Evolutionary conservation across 2,113 vertebrate genomes (phyloP).

Genomic region (Serilophus lunatus): DNA sequence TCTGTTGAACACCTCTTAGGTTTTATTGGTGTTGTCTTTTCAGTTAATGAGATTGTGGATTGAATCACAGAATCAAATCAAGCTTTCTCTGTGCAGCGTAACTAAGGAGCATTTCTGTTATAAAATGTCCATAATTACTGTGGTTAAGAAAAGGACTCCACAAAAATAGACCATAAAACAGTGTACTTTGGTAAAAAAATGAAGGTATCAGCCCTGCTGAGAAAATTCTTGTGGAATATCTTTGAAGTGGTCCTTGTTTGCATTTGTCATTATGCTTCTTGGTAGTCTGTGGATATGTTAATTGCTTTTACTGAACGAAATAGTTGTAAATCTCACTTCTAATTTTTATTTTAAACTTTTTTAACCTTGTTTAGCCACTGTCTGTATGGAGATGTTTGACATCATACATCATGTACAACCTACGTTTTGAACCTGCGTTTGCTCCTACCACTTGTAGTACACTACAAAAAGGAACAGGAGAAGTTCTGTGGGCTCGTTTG

Average conservation of each 20-base stretch:
- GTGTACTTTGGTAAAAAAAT: not conserved
- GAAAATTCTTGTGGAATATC: not conserved
- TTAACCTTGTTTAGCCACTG: not conserved
- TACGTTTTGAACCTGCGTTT: not conserved
- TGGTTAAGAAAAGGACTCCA: not conserved
- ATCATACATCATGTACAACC: no score
- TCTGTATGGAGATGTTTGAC: not conserved
- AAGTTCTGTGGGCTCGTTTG: not conserved
- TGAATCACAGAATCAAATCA: not conserved
- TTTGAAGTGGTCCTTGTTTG: not conserved
- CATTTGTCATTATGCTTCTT: not conserved
- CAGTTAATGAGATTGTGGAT: not conserved
- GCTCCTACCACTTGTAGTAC: not conserved
- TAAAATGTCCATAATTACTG: not conserved
- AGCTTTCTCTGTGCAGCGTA: not conserved
- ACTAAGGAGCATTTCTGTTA: not conserved
- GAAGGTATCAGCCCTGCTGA: not conserved
- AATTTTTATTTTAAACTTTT: not conserved
- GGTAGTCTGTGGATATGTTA: not conserved
- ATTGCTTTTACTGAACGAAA: not conserved
- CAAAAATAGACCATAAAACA: not conserved
- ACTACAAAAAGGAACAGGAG: not conserved
- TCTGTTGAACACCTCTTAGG: not conserved
- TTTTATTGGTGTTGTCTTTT: not conserved
- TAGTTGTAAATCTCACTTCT: not conserved